phyloP scores from a whole-genome alignment of 2,797 vertebrate species.

The Danio aesculapii region DNA sequence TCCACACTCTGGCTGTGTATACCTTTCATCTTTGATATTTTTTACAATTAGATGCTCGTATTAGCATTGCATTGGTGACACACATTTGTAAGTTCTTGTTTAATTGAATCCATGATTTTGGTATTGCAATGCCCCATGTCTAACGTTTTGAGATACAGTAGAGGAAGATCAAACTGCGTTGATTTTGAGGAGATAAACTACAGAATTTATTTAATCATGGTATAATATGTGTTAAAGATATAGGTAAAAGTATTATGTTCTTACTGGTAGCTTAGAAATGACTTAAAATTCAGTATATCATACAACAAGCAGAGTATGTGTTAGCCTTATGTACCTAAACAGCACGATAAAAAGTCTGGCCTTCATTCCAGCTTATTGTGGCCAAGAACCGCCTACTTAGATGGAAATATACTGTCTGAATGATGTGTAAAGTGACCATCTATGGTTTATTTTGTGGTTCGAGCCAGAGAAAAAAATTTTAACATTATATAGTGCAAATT shows the following conservation, averaged over 20 bases:
- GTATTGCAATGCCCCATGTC: too few species aligned
- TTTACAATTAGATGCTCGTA: too few species aligned
- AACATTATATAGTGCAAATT: too few species aligned
- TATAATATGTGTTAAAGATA: background rate
- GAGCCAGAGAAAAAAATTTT: background rate
- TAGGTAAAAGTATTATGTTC: background rate
- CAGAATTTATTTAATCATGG: background rate
- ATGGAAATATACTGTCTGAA: background rate
- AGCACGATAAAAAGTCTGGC: background rate
- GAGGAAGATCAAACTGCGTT: background rate
- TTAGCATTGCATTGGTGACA: too few species aligned
- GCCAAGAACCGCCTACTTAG: slow-evolving; percentile 3
- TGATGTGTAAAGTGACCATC: background rate
- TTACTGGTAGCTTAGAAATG: background rate
- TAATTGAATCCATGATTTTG: too few species aligned
- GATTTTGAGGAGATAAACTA: background rate
- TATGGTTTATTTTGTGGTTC: background rate
- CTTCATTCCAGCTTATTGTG: background rate
- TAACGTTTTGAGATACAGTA: too few species aligned
- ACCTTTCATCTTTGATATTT: background rate
- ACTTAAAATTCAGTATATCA: background rate
- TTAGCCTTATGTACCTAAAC: background rate
- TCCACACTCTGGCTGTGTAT: slow-evolving; percentile 18
- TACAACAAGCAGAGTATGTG: slow-evolving; percentile 2
- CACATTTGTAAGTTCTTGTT: too few species aligned